Conservation (phyloP, 1,140 invertebrate genomes). For the Hydropsyche tenuis region DNA sequence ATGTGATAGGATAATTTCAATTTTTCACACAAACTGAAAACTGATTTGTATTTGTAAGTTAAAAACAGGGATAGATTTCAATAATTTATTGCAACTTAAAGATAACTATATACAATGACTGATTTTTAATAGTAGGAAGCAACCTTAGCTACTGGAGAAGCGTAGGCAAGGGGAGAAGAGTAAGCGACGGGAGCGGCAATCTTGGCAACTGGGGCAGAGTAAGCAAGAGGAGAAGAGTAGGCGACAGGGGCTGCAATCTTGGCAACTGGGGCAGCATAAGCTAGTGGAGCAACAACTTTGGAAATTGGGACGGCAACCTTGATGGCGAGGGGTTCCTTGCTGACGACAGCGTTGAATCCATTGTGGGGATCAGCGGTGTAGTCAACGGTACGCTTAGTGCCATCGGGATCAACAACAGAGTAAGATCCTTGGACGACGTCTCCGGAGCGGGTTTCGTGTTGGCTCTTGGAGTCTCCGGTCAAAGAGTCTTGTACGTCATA, state of each 20-base stretch:
- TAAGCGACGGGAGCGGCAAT: conserved; percentile 53
- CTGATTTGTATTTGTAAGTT: too few relatives aligned
- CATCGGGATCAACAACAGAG: conserved; percentile 64
- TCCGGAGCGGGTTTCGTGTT: conserved; percentile 64
- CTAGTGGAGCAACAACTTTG: conserved; percentile 33
- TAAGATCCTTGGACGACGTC: conserved; percentile 65
- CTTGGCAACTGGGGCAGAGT: conserved; percentile 39
- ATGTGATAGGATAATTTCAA: too few relatives aligned
- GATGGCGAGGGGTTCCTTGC: conserved; percentile 52
- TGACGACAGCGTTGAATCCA: conserved; percentile 61
- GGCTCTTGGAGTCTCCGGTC: conserved; percentile 66
- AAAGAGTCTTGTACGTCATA: conserved; percentile 66
- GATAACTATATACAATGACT: too few relatives aligned
- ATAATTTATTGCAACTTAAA: too few relatives aligned
- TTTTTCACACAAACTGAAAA: too few relatives aligned
- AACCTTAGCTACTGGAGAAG: conserved; percentile 34
- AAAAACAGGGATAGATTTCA: conserved; percentile 16
- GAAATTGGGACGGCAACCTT: conserved; percentile 47
- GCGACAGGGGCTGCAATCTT: conserved; percentile 14
- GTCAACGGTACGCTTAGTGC: conserved; percentile 63
- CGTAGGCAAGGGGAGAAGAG: conserved; percentile 23
- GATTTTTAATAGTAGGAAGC: neutral
- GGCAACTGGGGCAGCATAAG: conserved; percentile 19
- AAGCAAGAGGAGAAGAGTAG: conserved; percentile 41
- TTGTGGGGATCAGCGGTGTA: conserved; percentile 65